phyloP scores from a whole-genome alignment of 2,113 vertebrate species.

The Herpailurus yagouaroundi region DNA sequence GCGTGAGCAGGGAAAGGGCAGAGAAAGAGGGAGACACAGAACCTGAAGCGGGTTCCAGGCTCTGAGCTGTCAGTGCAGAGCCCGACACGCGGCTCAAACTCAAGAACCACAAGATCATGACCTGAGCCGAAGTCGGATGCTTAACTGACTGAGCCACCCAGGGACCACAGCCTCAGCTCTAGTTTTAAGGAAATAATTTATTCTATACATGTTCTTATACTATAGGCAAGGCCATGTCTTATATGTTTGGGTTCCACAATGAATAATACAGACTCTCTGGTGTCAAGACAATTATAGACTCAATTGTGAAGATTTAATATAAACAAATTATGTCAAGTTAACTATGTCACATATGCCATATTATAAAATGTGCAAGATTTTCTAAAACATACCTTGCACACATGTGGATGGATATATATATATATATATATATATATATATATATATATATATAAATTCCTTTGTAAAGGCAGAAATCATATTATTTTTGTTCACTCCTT shows the following conservation, averaged over 20 bases:
- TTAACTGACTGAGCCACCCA: too few species aligned
- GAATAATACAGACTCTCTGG: background rate
- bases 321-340: background rate
- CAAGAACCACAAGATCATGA: too few species aligned
- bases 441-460: background rate
- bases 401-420: background rate
- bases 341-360: background rate
- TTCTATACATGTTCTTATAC: background rate
- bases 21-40: too few species aligned
- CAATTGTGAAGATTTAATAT: background rate
- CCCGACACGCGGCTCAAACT: too few species aligned
- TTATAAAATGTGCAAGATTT: background rate
- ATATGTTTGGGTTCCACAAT: background rate
- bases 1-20: too few species aligned
- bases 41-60: too few species aligned
- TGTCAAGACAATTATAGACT: background rate
- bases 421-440: background rate
- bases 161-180: background rate
- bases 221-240: background rate
- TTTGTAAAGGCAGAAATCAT: background rate
- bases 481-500: background rate
- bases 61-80: too few species aligned
- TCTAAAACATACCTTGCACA: background rate
- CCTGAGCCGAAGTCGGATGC: too few species aligned
- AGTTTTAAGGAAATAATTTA: slow-evolving; percentile 13